These are phyloP conservation scores for Eleginops maclovinus DNA, from an alignment of 2,113 vertebrate genomes.

Conservation along the genomic window DNA sequence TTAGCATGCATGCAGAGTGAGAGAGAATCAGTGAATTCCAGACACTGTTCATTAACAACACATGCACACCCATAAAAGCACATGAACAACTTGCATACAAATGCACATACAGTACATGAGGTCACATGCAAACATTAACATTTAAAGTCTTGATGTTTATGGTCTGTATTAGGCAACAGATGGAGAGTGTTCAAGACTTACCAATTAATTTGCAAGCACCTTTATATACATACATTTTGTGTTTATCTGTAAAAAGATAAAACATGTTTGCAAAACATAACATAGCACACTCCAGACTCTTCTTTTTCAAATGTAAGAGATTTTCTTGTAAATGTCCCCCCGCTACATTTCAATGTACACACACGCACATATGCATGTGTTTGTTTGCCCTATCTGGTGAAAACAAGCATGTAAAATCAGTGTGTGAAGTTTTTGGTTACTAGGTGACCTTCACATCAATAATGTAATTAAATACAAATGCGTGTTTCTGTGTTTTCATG, in stretches of 20 bases:
- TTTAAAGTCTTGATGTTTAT: background rate
- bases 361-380: slow-evolving; percentile 18
- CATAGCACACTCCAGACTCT: background rate
- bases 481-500: background rate
- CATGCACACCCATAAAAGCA: background rate
- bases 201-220: background rate
- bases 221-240: too few relatives aligned
- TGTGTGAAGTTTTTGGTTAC: slow-evolving; percentile 37
- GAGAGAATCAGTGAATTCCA: slow-evolving; percentile 6
- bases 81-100: background rate
- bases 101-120: background rate
- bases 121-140: background rate
- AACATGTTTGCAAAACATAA: too few relatives aligned
- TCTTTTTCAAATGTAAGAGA: too few relatives aligned
- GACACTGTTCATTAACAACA: background rate
- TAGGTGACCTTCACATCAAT: slow-evolving; percentile 11
- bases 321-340: too few relatives aligned
- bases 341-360: background rate
- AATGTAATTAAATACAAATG: slow-evolving; percentile 40
- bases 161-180: background rate
- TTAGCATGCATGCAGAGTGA: slow-evolving; percentile 15
- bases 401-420: slow-evolving; percentile 40
- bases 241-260: too few relatives aligned
- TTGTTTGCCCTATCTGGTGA: slow-evolving; percentile 38
- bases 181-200: background rate